A percentile compares a stretch with the other conserved stretches of the same genome.
These are phyloP conservation scores for Aselliscus stoliczkanus DNA, from an alignment of 2,797 vertebrate species.

Conservation along the genomic window DNA sequence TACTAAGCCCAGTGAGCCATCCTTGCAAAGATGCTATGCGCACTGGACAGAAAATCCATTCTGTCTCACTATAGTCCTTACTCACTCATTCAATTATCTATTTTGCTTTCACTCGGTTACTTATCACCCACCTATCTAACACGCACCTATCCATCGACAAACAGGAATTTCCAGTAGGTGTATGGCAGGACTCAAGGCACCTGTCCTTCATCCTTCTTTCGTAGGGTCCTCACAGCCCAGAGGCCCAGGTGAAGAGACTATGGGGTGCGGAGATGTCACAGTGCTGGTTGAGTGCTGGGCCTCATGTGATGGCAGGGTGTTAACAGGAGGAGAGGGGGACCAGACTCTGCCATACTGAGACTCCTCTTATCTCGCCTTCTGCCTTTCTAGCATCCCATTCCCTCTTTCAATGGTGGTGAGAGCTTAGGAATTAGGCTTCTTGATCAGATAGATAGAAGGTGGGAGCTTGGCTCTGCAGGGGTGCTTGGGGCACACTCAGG, in stretches of 20 bases:
- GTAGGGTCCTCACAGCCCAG: neutral
- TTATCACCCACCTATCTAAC: neutral
- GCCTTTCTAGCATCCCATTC: neutral
- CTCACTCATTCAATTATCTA: neutral
- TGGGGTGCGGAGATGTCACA: neutral
- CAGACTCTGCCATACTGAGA: neutral
- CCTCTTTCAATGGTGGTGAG: neutral
- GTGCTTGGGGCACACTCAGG: neutral
- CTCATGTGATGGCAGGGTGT: neutral
- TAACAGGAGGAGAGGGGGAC: neutral
- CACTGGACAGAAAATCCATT: neutral
- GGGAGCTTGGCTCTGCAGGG: neutral
- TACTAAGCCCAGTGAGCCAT: neutral
- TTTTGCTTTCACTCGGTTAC: neutral
- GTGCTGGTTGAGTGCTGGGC: neutral
- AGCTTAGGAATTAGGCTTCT: neutral
- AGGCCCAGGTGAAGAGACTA: neutral
- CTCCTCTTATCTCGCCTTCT: neutral
- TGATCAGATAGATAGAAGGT: neutral
- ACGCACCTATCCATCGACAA: neutral
- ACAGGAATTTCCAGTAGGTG: neutral
- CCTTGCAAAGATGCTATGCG: neutral
- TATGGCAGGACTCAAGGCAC: neutral
- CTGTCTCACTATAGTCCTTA: neutral
- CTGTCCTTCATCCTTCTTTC: neutral